A percentile compares a stretch with the other conserved stretches of the same genome.
Evolutionary conservation across 2,113 vertebrate species (phyloP).

Genomic region (Prietella phreatophila): DNA sequence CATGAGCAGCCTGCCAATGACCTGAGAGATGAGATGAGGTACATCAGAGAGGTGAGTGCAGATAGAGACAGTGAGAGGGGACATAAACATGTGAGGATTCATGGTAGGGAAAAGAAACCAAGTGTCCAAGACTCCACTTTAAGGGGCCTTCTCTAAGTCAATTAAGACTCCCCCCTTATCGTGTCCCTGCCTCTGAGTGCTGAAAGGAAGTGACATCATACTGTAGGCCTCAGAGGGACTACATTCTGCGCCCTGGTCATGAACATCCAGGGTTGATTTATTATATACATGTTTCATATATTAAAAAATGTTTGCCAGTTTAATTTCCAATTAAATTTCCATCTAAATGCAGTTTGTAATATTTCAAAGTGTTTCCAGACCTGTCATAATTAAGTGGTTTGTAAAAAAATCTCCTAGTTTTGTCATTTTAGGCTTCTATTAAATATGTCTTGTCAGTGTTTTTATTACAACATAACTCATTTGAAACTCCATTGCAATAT

Average conservation of each 20-base stretch:
- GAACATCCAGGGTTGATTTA: background rate
- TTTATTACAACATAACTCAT: background rate
- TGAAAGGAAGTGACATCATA: background rate
- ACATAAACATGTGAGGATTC: background rate
- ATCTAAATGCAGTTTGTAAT: background rate
- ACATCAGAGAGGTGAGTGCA: slow-evolving; percentile 90
- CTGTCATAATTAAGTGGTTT: background rate
- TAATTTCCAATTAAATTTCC: background rate
- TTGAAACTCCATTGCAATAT: background rate
- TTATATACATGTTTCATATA: background rate
- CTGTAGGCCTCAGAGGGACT: background rate
- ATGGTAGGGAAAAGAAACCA: background rate
- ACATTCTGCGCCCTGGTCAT: too few species aligned
- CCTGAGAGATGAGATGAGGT: slow-evolving; percentile 94
- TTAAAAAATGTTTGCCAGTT: background rate
- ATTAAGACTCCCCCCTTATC: background rate
- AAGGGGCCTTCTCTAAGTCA: background rate
- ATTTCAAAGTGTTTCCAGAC: background rate
- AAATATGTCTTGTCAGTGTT: background rate
- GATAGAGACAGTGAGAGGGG: slow-evolving; percentile 30
- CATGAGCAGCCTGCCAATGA: slow-evolving; percentile 88
- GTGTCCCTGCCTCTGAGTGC: too few species aligned
- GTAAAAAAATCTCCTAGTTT: background rate
- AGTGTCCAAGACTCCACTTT: background rate
- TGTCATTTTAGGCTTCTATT: background rate